Percentiles rank a stretch among this genome's conserved stretches.
Conservation (phyloP, 2,113 vertebrate genomes). For the Tachysurus vachellii region DNA sequence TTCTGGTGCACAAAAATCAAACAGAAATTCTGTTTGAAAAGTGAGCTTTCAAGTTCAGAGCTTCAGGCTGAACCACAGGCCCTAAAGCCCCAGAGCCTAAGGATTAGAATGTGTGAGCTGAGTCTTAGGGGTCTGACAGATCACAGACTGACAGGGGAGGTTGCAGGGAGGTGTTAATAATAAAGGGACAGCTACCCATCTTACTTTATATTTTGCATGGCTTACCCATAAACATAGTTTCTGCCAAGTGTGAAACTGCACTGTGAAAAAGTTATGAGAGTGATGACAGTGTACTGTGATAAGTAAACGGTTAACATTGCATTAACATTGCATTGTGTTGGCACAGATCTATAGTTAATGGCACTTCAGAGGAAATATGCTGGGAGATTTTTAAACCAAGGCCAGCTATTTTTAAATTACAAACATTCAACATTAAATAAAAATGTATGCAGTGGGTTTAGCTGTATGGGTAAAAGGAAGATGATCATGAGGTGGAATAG, state of each 20-base stretch:
- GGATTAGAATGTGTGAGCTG: conserved; percentile 22
- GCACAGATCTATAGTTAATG: neutral
- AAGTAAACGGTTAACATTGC: neutral
- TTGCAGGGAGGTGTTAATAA: neutral
- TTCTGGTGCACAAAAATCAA: neutral
- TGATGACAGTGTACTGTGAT: neutral
- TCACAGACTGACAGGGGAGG: neutral
- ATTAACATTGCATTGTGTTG: neutral
- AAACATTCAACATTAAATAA: neutral
- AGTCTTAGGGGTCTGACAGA: conserved; percentile 28
- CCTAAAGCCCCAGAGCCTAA: conserved; percentile 20
- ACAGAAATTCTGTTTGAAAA: conserved; percentile 47
- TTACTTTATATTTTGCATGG: neutral
- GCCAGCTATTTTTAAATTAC: neutral
- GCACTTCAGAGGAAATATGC: neutral
- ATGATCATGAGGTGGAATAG: neutral
- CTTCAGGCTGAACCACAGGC: conserved; percentile 26
- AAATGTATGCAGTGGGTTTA: neutral
- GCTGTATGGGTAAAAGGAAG: neutral
- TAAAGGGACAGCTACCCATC: neutral
- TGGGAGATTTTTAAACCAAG: neutral
- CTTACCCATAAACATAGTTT: neutral
- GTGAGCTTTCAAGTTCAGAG: conserved; percentile 44
- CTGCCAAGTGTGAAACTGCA: neutral
- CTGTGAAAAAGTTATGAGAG: neutral